Evolutionary conservation across 2,888 invertebrate genomes (phyloP).

Genomic region (Aromia moschata): DNA sequence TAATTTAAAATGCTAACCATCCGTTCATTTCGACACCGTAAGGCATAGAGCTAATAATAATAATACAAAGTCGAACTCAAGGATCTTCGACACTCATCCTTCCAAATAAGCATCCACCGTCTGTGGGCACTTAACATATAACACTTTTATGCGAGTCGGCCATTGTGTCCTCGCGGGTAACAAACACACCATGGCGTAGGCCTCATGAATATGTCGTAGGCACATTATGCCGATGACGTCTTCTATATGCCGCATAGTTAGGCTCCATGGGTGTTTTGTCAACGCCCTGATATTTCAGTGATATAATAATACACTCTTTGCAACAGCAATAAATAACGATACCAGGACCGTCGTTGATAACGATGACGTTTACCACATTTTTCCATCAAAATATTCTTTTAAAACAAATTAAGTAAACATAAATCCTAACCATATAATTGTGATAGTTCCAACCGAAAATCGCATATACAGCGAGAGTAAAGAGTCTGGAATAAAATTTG

Average conservation of each 20-base stretch:
- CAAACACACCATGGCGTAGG: constrained; percentile 15
- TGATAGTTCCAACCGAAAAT: too few relatives aligned
- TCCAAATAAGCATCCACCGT: constrained; percentile 8
- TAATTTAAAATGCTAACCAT: not conserved
- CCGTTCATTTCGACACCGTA: constrained; percentile 4
- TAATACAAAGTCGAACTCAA: constrained; percentile 1
- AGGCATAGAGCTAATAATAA: not conserved
- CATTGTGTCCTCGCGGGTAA: not conserved
- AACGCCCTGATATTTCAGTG: constrained; percentile 37
- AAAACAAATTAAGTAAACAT: too few relatives aligned
- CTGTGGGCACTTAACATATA: not conserved
- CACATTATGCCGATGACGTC: constrained; percentile 18
- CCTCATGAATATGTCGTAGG: constrained; percentile 19
- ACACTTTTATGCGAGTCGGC: not conserved
- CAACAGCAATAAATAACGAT: constrained; percentile 29
- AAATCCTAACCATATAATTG: too few relatives aligned
- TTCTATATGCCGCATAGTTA: constrained; percentile 9
- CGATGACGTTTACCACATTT: too few relatives aligned
- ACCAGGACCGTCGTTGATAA: not conserved
- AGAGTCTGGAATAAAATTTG: too few relatives aligned
- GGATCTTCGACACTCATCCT: constrained; percentile 10
- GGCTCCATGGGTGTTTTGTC: constrained; percentile 14
- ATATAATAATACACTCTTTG: constrained; percentile 35
- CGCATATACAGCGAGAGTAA: too few relatives aligned
- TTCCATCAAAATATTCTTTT: too few relatives aligned